A percentile compares a stretch with the other conserved stretches of the same genome.
phyloP scores from a whole-genome alignment of 1,140 invertebrate species.

The Lasaia peninsularis region DNA sequence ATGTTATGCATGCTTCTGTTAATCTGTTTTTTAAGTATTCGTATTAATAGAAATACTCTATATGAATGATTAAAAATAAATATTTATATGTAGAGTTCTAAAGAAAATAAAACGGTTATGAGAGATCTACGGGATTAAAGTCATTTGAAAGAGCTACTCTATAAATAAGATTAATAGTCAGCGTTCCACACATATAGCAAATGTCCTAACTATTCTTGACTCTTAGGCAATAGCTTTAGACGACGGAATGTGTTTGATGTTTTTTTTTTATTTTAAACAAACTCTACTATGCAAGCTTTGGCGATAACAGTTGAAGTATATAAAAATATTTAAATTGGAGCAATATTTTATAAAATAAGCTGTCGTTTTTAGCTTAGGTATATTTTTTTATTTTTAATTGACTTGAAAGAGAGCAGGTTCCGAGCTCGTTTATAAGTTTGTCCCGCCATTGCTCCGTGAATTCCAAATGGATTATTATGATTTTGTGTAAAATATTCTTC shows the following conservation, averaged over 20 bases:
- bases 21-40: background rate
- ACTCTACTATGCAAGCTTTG: background rate
- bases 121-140: conserved; percentile 14
- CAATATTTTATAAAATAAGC: no score
- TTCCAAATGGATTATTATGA: no score
- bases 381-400: no score
- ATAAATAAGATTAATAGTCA: conserved; percentile 19
- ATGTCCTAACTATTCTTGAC: conserved; percentile 19
- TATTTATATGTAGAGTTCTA: conserved; percentile 5
- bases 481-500: no score
- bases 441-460: no score
- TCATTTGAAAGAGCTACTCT: conserved; percentile 16
- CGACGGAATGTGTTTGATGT: conserved; percentile 6
- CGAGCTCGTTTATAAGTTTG: no score
- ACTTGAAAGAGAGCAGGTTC: no score
- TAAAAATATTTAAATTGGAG: no score
- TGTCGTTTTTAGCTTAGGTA: no score
- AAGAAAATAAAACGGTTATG: conserved; percentile 17
- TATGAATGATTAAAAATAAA: conserved; percentile 1
- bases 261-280: background rate
- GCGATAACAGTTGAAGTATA: background rate
- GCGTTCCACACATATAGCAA: conserved; percentile 15
- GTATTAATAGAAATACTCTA: background rate
- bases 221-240: conserved; percentile 17
- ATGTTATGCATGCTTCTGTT: background rate